A percentile compares a stretch with the other conserved stretches of the same genome.
These are phyloP conservation scores for Sogatella furcifera DNA, from an alignment of 1,140 invertebrate species.

Conservation along the genomic window DNA sequence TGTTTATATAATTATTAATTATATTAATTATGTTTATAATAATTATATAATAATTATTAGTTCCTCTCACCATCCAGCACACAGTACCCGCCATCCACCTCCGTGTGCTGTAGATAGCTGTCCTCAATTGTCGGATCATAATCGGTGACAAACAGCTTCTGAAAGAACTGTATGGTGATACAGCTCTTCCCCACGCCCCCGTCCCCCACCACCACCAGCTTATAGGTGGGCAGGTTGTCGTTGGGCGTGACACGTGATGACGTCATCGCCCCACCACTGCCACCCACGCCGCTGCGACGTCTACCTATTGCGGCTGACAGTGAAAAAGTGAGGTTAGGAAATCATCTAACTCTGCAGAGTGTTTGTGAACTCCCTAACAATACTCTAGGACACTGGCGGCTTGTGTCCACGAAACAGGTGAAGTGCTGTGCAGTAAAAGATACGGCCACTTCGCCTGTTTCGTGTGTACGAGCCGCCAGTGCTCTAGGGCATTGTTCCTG, in stretches of 20 bases:
- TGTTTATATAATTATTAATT: too few species aligned
- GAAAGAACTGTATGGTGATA: conserved; percentile 82
- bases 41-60: too few species aligned
- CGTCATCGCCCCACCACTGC: not conserved
- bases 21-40: too few species aligned
- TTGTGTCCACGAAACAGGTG: too few species aligned
- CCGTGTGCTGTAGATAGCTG: conserved; percentile 82
- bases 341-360: too few species aligned
- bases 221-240: conserved; percentile 74
- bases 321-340: too few species aligned
- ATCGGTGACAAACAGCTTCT: conserved; percentile 78
- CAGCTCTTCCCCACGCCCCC: conserved; percentile 84
- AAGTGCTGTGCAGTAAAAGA: too few species aligned
- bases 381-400: too few species aligned
- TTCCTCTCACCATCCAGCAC: conserved; percentile 70
- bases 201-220: conserved; percentile 82
- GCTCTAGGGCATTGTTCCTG: too few species aligned
- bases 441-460: too few species aligned
- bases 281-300: not conserved
- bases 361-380: too few species aligned
- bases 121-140: conserved; percentile 89
- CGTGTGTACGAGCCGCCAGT: too few species aligned
- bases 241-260: conserved; percentile 44
- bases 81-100: conserved; percentile 85
- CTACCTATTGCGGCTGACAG: conserved; percentile 17